Conservation (phyloP, 2,797 vertebrate genomes). For the Sebastes matsubarae region DNA sequence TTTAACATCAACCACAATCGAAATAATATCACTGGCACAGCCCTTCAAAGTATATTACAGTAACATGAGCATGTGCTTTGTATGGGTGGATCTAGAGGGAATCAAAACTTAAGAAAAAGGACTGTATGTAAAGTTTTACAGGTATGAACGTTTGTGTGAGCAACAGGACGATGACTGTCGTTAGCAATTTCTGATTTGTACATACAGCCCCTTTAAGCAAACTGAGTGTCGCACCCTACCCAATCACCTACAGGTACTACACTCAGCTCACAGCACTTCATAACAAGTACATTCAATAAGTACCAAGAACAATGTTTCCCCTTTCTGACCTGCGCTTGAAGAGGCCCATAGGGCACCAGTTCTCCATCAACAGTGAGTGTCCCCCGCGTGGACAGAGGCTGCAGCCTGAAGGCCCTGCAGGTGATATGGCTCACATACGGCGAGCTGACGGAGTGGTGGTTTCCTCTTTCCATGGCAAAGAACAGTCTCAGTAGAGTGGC, state of each 20-base stretch:
- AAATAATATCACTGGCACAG: background rate
- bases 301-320: background rate
- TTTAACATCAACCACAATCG: background rate
- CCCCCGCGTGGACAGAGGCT: slow-evolving; percentile 89
- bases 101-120: background rate
- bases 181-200: no score
- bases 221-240: background rate
- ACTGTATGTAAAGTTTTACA: no score
- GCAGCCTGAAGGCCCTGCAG: slow-evolving; percentile 90
- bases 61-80: background rate
- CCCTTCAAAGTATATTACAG: background rate
- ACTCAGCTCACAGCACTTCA: background rate
- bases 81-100: background rate
- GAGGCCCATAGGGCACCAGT: slow-evolving; percentile 89
- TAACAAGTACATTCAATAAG: background rate
- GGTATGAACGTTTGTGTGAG: no score
- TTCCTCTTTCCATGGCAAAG: slow-evolving; percentile 91
- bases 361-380: slow-evolving; percentile 94
- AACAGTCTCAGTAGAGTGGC: slow-evolving; percentile 88
- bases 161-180: no score
- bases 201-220: background rate
- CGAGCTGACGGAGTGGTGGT: slow-evolving; percentile 85
- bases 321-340: slow-evolving; percentile 89
- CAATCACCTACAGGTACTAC: background rate
- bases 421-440: slow-evolving; percentile 87